phyloP scores from a whole-genome alignment of 2,113 vertebrate genomes.

The Bos indicus region DNA sequence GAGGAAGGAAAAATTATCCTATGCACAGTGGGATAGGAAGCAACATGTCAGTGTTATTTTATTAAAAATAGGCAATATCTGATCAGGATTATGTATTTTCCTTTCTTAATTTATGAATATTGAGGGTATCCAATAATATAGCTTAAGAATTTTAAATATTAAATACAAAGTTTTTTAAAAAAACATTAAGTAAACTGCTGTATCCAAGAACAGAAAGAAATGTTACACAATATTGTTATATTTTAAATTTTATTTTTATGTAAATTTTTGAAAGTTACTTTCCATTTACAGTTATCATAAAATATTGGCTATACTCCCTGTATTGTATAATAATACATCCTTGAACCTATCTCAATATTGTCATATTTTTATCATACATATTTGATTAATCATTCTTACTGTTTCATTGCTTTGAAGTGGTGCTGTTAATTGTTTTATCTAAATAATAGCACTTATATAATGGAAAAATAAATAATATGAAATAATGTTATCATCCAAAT shows the following conservation, averaged over 20 bases:
- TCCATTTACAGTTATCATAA: background rate
- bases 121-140: background rate
- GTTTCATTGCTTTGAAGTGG: background rate
- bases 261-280: background rate
- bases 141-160: background rate
- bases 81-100: background rate
- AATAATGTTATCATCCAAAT: background rate
- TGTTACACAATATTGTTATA: background rate
- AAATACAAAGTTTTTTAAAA: background rate
- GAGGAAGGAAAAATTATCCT: background rate
- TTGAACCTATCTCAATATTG: background rate
- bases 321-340: background rate
- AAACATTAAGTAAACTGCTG: background rate
- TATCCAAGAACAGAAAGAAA: background rate
- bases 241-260: background rate
- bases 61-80: background rate
- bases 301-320: background rate
- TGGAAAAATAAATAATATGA: background rate
- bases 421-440: background rate
- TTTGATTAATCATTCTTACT: background rate
- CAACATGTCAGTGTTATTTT: background rate
- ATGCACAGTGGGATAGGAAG: background rate
- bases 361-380: background rate
- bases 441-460: background rate
- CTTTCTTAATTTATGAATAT: background rate